These are phyloP conservation scores for Drosophila baimaii DNA, from an alignment of 1,140 invertebrate species.

Conservation along the genomic window DNA sequence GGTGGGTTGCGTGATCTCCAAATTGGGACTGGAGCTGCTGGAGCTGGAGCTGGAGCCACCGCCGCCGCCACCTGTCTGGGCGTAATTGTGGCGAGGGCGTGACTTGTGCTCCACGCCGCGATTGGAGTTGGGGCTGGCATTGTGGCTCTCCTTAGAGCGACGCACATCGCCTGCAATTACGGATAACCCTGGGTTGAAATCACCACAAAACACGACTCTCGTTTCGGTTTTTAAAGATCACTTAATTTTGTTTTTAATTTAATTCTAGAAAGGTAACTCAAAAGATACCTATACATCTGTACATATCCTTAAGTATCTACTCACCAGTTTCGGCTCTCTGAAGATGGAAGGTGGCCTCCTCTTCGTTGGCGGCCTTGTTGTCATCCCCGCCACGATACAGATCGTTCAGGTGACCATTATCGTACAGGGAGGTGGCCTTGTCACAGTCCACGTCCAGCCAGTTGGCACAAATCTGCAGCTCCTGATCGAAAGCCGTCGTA, in stretches of 20 bases:
- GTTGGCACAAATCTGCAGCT: slow-evolving; percentile 95
- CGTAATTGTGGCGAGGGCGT: slow-evolving; percentile 70
- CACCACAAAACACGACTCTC: slow-evolving; percentile 1
- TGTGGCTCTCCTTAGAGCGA: slow-evolving; percentile 75
- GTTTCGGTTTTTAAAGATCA: neutral
- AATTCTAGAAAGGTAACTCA: too few species aligned
- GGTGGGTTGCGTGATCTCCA: slow-evolving; percentile 66
- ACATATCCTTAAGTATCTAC: too few species aligned
- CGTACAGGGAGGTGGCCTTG: slow-evolving; percentile 90
- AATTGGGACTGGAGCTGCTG: slow-evolving; percentile 53
- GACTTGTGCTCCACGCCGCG: slow-evolving; percentile 71
- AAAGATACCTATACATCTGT: too few species aligned
- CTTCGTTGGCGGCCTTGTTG: slow-evolving; percentile 87
- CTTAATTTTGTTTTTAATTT: too few species aligned
- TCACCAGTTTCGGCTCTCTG: slow-evolving; percentile 90
- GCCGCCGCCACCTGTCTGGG: slow-evolving; percentile 31
- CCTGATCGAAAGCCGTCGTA: slow-evolving; percentile 96
- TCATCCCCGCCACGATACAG: slow-evolving; percentile 89
- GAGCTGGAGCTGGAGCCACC: slow-evolving; percentile 34
- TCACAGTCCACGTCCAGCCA: slow-evolving; percentile 95
- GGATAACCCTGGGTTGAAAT: slow-evolving; percentile 3
- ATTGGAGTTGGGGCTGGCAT: slow-evolving; percentile 19
- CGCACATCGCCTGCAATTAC: slow-evolving; percentile 75
- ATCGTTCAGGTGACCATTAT: slow-evolving; percentile 92
- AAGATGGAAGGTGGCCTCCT: slow-evolving; percentile 90